phyloP scores from a whole-genome alignment of 2,888 invertebrate genomes.

The Cantharis rufa region DNA sequence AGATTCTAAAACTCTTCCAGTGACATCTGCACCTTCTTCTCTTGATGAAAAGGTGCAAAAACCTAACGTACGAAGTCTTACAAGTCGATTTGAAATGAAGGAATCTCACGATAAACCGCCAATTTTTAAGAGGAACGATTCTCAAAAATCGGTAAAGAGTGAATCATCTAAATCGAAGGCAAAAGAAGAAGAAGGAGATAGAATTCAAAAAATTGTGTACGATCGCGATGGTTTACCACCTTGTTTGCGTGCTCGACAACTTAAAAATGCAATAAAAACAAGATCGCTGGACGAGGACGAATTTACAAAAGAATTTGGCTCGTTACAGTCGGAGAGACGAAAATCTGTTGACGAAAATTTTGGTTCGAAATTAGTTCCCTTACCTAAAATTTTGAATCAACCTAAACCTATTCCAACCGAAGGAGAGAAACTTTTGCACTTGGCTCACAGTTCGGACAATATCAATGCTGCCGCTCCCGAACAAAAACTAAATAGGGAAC shows the following conservation, averaged over 20 bases:
- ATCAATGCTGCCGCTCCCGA: constrained; percentile 39
- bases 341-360: constrained; percentile 62
- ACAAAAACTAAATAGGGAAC: constrained; percentile 69
- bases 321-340: constrained; percentile 51
- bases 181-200: constrained; percentile 3
- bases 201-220: constrained; percentile 17
- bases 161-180: not conserved
- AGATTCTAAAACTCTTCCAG: not conserved
- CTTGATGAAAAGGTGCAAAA: constrained; percentile 1
- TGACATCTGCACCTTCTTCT: not conserved
- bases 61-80: constrained; percentile 33
- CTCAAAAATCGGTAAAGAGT: not conserved
- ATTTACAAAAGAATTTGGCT: constrained; percentile 70
- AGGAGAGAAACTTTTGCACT: constrained; percentile 44
- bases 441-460: constrained; percentile 49
- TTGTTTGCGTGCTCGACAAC: constrained; percentile 64
- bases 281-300: constrained; percentile 75
- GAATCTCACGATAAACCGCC: constrained; percentile 50
- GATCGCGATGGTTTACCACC: constrained; percentile 56
- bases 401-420: constrained; percentile 60
- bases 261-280: constrained; percentile 67
- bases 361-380: constrained; percentile 56
- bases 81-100: constrained; percentile 49
- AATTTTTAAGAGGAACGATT: constrained; percentile 27
- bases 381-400: constrained; percentile 62